Evolutionary conservation across 64 coral and sea anemone genomes (phyloP).

Genomic region (Porites australiensis): DNA sequence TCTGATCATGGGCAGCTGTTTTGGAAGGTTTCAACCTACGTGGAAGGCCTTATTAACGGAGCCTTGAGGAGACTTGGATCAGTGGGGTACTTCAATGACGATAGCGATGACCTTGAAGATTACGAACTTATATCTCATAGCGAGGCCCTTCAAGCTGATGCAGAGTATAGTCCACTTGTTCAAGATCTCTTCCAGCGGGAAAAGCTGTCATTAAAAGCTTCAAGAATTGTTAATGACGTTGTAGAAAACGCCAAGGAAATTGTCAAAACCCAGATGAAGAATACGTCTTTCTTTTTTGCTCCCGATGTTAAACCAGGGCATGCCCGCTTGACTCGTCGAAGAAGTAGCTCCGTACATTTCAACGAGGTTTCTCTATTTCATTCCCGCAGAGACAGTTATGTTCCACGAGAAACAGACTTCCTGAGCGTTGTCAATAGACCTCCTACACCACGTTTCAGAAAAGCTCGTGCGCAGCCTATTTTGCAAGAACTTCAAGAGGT

Average conservation of each 20-base stretch:
- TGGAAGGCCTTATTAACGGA: slow-evolving; percentile 61
- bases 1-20: slow-evolving; percentile 7
- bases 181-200: neutral
- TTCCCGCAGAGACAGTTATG: slow-evolving; percentile 50
- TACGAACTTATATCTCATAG: slow-evolving; percentile 17
- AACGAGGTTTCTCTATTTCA: slow-evolving; percentile 3
- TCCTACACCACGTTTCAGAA: slow-evolving; percentile 71
- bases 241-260: slow-evolving; percentile 17
- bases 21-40: slow-evolving; percentile 49
- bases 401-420: slow-evolving; percentile 29
- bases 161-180: neutral
- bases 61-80: slow-evolving; percentile 45
- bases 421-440: slow-evolving; percentile 54
- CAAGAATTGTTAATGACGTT: slow-evolving; percentile 12
- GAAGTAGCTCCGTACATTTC: slow-evolving; percentile 75
- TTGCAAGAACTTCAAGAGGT: slow-evolving; percentile 21
- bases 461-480: neutral
- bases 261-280: neutral
- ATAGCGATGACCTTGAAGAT: neutral
- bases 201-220: neutral
- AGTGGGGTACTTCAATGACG: neutral
- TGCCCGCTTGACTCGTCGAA: neutral
- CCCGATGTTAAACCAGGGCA: neutral
- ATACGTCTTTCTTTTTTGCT: neutral
- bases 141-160: neutral